A percentile compares a stretch with the other conserved stretches of the same genome.
phyloP scores from a whole-genome alignment of 2,888 invertebrate genomes.

The Rhingia rostrata region DNA sequence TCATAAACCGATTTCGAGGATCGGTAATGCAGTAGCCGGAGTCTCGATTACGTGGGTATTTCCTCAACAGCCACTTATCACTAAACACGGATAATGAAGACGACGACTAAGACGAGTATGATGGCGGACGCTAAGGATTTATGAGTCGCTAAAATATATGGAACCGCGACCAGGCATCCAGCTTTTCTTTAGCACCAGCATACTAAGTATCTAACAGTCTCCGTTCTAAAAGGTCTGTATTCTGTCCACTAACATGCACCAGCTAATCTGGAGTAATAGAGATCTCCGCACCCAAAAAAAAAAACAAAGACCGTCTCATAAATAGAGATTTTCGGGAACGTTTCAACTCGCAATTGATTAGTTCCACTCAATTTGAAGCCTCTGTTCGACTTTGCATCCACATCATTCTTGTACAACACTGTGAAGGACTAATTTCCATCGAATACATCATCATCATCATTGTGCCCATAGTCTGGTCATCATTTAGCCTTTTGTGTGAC shows the following conservation, averaged over 20 bases:
- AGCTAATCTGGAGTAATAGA: conserved; percentile 69
- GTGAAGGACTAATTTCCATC: conserved; percentile 73
- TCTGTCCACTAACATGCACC: conserved; percentile 33
- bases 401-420: conserved; percentile 15
- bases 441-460: conserved; percentile 73
- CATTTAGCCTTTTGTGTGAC: conserved; percentile 69
- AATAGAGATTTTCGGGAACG: conserved; percentile 71
- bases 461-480: conserved; percentile 52
- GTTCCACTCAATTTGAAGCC: conserved; percentile 73
- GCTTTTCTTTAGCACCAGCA: conserved; percentile 55
- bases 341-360: conserved; percentile 64
- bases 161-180: conserved; percentile 36
- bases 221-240: too few relatives aligned
- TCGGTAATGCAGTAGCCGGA: conserved; percentile 14
- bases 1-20: conserved; percentile 44
- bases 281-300: conserved; percentile 69
- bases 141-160: conserved; percentile 63
- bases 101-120: conserved; percentile 5
- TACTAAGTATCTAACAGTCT: conserved; percentile 24
- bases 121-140: conserved; percentile 34
- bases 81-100: conserved; percentile 38
- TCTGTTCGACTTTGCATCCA: conserved; percentile 49
- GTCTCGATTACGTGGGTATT: conserved; percentile 44
- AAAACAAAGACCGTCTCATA: conserved; percentile 44
- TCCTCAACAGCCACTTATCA: conserved; percentile 60